These are phyloP conservation scores for Gopherus flavomarginatus DNA, from an alignment of 2,113 vertebrate species.

Conservation along the genomic window DNA sequence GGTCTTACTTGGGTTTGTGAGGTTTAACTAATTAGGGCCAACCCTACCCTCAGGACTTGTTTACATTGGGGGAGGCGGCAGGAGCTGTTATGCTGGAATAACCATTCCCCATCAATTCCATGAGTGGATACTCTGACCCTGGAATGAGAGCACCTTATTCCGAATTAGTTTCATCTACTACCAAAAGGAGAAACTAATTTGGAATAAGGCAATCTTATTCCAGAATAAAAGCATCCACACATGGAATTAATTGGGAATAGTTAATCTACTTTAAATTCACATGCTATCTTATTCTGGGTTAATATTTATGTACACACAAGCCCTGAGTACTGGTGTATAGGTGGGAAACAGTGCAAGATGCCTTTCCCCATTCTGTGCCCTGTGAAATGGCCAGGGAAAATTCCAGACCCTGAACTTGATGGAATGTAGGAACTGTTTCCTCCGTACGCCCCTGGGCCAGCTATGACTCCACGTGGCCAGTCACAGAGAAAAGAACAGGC, in stretches of 20 bases:
- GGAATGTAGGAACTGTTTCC: background rate
- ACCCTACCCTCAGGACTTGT: background rate
- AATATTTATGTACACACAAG: background rate
- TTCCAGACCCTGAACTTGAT: background rate
- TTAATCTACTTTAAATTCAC: background rate
- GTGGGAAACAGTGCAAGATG: background rate
- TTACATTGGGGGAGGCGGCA: background rate
- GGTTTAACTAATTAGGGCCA: background rate
- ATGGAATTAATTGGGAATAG: background rate
- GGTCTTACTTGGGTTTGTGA: background rate
- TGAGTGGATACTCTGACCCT: background rate
- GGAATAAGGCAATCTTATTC: background rate
- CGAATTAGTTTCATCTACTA: background rate
- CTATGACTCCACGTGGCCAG: background rate
- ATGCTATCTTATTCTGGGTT: background rate
- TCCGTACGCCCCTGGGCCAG: background rate
- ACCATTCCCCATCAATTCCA: background rate
- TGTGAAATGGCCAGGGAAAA: background rate
- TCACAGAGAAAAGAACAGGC: background rate
- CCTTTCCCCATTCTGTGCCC: background rate
- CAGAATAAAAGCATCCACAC: background rate
- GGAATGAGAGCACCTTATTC: background rate
- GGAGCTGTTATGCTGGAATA: background rate
- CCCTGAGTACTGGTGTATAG: background rate
- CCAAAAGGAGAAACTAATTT: background rate